Percentiles rank a stretch among this genome's conserved stretches.
Conservation (phyloP, 2,113 vertebrate species). For the Pseudopodoces humilis region DNA sequence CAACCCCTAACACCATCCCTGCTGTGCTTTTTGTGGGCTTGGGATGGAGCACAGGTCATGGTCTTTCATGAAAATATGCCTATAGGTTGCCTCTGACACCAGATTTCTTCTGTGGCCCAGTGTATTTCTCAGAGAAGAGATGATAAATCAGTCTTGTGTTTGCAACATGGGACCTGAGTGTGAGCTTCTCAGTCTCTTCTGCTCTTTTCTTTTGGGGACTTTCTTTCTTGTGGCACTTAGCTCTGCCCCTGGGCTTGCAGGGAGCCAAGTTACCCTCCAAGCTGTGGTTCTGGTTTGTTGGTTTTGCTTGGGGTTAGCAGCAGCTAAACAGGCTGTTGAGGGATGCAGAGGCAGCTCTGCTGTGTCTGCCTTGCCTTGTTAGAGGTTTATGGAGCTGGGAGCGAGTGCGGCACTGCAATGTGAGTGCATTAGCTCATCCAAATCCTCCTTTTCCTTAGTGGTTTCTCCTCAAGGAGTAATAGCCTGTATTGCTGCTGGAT, state of each 20-base stretch:
- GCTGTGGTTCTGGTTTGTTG: not conserved
- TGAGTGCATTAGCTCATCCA: not conserved
- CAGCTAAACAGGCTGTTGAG: not conserved
- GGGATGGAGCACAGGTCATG: not conserved
- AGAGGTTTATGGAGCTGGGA: not conserved
- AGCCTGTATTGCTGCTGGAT: not conserved
- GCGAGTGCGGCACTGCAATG: accelerated
- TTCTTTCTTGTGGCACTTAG: not conserved
- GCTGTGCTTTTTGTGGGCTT: not conserved
- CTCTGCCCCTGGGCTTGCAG: not conserved
- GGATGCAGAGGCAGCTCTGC: not conserved
- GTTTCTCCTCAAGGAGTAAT: not conserved
- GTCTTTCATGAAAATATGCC: not conserved
- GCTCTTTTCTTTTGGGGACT: not conserved
- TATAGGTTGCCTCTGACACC: not conserved
- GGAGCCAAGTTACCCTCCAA: not conserved
- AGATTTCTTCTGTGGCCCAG: not conserved
- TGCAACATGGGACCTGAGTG: not conserved
- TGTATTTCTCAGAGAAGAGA: not conserved
- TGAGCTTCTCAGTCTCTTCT: not conserved
- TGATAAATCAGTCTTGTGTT: not conserved
- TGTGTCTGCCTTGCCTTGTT: not conserved
- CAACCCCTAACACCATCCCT: not conserved
- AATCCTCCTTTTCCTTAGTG: not conserved
- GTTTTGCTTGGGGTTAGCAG: not conserved